Conservation (phyloP, 2,113 vertebrate genomes). For the Spilogale gracilis region DNA sequence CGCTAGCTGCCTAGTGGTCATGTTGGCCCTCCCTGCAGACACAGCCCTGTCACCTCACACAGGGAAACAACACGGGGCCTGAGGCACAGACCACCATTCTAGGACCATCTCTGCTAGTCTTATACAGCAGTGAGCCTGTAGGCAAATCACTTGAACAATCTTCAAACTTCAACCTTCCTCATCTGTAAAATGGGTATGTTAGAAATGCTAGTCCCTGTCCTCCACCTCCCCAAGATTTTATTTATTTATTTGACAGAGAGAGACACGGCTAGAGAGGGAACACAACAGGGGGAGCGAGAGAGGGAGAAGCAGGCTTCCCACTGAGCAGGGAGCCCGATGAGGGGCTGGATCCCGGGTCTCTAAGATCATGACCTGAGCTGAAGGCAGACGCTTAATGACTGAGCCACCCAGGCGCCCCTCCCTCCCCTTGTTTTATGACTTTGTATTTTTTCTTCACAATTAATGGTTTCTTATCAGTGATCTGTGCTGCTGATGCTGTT, state of each 20-base stretch:
- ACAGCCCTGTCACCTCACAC: not conserved
- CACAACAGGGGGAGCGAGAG: too few species aligned
- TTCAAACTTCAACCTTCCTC: not conserved
- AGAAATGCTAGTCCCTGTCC: not conserved
- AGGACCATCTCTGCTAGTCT: not conserved
- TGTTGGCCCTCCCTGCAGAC: not conserved
- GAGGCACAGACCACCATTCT: not conserved
- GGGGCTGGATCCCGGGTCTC: too few species aligned
- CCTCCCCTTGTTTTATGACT: not conserved
- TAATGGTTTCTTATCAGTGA: constrained; percentile 12
- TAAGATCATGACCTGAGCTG: too few species aligned
- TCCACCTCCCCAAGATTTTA: too few species aligned
- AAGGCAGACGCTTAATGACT: too few species aligned
- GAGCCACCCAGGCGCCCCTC: too few species aligned
- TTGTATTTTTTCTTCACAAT: not conserved
- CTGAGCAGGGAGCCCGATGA: too few species aligned
- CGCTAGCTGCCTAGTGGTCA: not conserved
- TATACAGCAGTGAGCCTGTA: not conserved
- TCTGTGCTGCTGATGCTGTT: not conserved
- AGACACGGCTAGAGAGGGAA: too few species aligned
- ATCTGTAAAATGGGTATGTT: not conserved
- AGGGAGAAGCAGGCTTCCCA: too few species aligned
- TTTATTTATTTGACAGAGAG: too few species aligned
- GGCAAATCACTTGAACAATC: not conserved
- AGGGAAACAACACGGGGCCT: not conserved